These are phyloP conservation scores for Chrosomus eos DNA, from an alignment of 2,797 vertebrate species.

Conservation along the genomic window DNA sequence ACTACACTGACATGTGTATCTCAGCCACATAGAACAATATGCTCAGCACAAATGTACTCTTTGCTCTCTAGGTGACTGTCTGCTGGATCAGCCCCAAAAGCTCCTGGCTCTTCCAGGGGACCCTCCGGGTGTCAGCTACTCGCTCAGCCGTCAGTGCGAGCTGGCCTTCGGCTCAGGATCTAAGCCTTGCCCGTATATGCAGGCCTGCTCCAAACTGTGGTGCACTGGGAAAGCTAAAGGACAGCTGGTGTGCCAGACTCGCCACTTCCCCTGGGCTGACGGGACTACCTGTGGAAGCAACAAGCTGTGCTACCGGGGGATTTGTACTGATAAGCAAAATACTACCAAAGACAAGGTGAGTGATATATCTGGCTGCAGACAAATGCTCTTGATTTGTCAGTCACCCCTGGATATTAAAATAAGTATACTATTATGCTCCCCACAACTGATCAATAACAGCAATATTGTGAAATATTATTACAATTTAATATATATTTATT, in stretches of 20 bases:
- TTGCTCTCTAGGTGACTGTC: slow-evolving; percentile 87
- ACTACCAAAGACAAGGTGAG: slow-evolving; percentile 83
- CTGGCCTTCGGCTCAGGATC: slow-evolving; percentile 92
- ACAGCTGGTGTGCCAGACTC: slow-evolving; percentile 95
- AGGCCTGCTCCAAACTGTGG: slow-evolving; percentile 93
- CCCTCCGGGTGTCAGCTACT: slow-evolving; percentile 85
- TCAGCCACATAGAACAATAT: not conserved
- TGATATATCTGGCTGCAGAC: not conserved
- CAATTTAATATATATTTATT: not conserved
- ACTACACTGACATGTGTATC: not conserved
- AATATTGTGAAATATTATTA: not conserved
- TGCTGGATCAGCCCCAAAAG: slow-evolving; percentile 93
- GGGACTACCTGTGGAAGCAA: slow-evolving; percentile 89
- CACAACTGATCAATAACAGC: not conserved
- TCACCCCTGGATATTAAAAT: not conserved
- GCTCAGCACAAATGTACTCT: not conserved
- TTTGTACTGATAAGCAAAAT: slow-evolving; percentile 83
- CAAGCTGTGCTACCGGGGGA: slow-evolving; percentile 86
- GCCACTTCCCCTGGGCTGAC: slow-evolving; percentile 99
- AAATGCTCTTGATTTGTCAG: not conserved
- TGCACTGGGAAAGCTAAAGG: slow-evolving; percentile 93
- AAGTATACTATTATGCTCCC: not conserved
- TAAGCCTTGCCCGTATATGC: slow-evolving; percentile 95
- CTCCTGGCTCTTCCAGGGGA: slow-evolving; percentile 83
- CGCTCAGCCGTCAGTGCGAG: slow-evolving; percentile 91